Evolutionary conservation across 2,888 invertebrate genomes (phyloP).

Genomic region (Ariolimax columbianus): DNA sequence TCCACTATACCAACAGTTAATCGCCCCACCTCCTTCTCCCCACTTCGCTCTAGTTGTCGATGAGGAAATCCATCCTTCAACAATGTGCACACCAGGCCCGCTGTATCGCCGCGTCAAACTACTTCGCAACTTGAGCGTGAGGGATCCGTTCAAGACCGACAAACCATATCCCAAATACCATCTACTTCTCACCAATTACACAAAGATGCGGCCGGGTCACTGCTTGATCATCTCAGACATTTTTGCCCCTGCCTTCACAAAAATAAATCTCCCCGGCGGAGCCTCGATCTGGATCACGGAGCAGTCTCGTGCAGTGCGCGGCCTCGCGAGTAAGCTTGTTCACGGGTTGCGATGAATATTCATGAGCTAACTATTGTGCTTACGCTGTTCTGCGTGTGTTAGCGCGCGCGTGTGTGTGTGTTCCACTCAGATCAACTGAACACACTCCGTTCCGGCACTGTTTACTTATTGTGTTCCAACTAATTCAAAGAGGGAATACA

Average conservation of each 20-base stretch:
- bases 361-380: constrained; percentile 58
- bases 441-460: constrained; percentile 29
- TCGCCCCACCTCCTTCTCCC: no score
- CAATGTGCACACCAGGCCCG: not conserved
- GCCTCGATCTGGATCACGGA: constrained; percentile 54
- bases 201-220: constrained; percentile 29
- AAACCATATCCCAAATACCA: constrained; percentile 12
- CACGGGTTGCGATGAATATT: constrained; percentile 55
- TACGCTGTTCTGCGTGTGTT: constrained; percentile 53
- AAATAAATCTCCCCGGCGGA: constrained; percentile 51
- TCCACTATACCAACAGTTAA: no score
- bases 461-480: constrained; percentile 41
- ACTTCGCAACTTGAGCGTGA: constrained; percentile 11
- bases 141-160: not conserved
- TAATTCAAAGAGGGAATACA: constrained; percentile 19
- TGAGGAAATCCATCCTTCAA: no score
- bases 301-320: constrained; percentile 55
- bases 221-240: constrained; percentile 40
- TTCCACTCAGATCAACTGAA: constrained; percentile 37
- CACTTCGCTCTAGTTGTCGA: no score
- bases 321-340: constrained; percentile 55
- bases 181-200: constrained; percentile 32
- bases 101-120: constrained; percentile 11
- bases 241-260: not conserved
- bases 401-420: constrained; percentile 35